Evolutionary conservation across 2,113 vertebrate genomes (phyloP).

Genomic region (Aplodontia rufa): DNA sequence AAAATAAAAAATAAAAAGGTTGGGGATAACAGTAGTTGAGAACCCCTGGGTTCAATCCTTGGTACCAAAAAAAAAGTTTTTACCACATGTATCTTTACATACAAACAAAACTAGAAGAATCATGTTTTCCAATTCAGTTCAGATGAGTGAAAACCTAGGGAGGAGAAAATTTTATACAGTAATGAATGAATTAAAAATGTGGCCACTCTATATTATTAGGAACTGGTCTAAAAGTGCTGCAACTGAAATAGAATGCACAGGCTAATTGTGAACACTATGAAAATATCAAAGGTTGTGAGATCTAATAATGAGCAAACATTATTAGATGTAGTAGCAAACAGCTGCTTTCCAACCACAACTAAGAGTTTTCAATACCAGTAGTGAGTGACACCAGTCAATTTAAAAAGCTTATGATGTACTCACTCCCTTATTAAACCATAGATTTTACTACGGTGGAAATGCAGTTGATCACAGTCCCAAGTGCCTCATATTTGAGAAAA

Average conservation of each 20-base stretch:
- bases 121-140: not conserved
- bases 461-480: not conserved
- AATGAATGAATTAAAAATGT: not conserved
- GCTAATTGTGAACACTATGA: not conserved
- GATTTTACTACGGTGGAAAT: not conserved
- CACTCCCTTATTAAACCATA: not conserved
- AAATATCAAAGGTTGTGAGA: not conserved
- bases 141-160: not conserved
- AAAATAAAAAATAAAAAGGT: no score
- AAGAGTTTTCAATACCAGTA: not conserved
- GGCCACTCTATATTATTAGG: not conserved
- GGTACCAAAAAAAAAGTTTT: no score
- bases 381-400: not conserved
- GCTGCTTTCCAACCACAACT: not conserved
- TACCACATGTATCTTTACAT: not conserved
- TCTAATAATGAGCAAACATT: not conserved
- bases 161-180: not conserved
- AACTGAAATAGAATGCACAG: not conserved
- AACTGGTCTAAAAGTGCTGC: not conserved
- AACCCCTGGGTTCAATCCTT: no score
- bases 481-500: not conserved
- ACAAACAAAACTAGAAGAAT: not conserved
- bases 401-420: not conserved
- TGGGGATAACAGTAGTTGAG: no score
- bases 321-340: not conserved